Base-by-base conservation (phyloP, 2,888 invertebrate genomes). In the Scaptomyza cyrtandrae region DNA sequence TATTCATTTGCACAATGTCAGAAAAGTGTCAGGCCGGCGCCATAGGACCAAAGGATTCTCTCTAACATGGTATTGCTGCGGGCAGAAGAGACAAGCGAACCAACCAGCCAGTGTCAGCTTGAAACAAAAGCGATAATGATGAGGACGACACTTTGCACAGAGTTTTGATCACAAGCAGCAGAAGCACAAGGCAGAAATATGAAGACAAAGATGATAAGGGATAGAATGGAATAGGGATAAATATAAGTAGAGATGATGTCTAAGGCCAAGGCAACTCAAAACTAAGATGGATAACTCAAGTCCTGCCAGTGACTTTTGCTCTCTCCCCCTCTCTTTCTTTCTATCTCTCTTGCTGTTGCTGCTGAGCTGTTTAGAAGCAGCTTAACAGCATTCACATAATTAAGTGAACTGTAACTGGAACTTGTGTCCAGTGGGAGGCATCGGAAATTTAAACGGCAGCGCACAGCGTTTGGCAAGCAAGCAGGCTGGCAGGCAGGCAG, bases 1-100 rank as follows among this genome's bases (percentile, higher is more conserved):
- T 90, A 90, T 89, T 89, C 89, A 89, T 90, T 89, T 83, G 86
- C 85, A 86, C 81, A 85, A 86, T 85, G 88, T 88, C 89, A 88
- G 88, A 89, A 86, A 86, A 86, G 85, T 89, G 89, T 89, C 85
- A 88, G 86, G 89, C 71, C 74, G 88, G 84, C 86, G 79, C 82
- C 86, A 88, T 86, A 89, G 88, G 88, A 85, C 87, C 89, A 89
- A 89, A 89, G 89, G 86, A 85, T 85, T 88, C 71, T 88, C 69
- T 66, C 62, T 52, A 0, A 50, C 31, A 54, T 62, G 39, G 49
- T 10, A 37, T 52, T 13, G 80, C 81, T 80, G 60, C 61, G 70
- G 79, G 75, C 63, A 54, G 68, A 53, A 65, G 66, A 62, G 24
- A 14, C 60, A 14, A 64, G 52, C 41, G 58, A 19, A 41, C 37